Evolutionary conservation across 1,140 invertebrate genomes (phyloP), one percentile per base, ranked within the genome.

Genomic region (Eurosta solidaginis): DNA sequence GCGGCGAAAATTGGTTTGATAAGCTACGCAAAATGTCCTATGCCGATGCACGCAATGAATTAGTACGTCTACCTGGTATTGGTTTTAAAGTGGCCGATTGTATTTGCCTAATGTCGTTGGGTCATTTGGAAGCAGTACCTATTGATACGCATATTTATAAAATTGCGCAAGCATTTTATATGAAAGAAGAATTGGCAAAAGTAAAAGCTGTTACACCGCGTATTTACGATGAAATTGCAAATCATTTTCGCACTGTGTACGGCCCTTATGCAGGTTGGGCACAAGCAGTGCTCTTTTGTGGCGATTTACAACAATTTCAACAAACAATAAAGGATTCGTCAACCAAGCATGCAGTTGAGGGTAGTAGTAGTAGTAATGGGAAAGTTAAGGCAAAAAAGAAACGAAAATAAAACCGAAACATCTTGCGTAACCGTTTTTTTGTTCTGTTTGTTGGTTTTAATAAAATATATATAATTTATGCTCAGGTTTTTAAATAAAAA

Each of bases 51-150:
- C 93, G 92, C 83, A 82, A 88, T 54, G 90, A 93, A 83, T 89
- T 99, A 2, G 92, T 95, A 86, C 91, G 91, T 81, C 87, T 98
- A 14, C 92, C 92, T 80, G 97, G 97, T 20, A 93, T 98, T 83
- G 97, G 97, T 40, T 93, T 94, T 33, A 98, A 98, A 90, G 96
- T 99, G 25, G 97, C 98, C n/a, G 98, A 99, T 88, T 99, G 98
- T 88, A 95, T 99, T 82, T 98, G 96, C 88, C 90, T 99, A 3
- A 99, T 99, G 97, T 97, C 97, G 1, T 88, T 99, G 78, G 94
- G 94, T 68, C 95, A 99, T 86, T 85, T 96, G 54, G 91, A 94
- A 84, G 93, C 96, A 0, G 92, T 99, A 77, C 98, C 98, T 14
- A 94, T 99, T 1, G 98, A 99, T 87, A 98, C 97, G 0, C 98